Conservation (phyloP, 2,113 vertebrate species). For the Cyrtonyx montezumae region DNA sequence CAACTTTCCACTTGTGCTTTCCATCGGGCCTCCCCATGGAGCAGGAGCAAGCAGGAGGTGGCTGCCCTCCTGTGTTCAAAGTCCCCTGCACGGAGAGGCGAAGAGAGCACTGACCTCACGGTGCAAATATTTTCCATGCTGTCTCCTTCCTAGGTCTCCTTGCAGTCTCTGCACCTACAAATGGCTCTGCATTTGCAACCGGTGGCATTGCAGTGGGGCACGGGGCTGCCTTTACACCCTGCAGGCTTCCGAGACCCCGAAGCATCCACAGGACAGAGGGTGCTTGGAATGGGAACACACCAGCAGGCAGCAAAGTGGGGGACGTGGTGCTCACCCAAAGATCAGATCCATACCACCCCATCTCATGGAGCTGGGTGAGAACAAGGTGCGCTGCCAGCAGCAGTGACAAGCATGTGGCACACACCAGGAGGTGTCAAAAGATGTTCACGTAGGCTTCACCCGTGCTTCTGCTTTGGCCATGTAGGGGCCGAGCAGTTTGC, state of each 20-base stretch:
- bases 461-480: neutral
- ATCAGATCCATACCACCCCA: neutral
- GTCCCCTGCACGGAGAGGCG: slow-evolving; percentile 37
- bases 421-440: neutral
- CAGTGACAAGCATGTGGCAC: neutral
- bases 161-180: neutral
- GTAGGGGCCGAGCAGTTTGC: neutral
- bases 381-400: neutral
- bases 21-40: neutral
- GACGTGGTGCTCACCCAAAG: neutral
- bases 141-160: neutral
- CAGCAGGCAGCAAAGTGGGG: neutral
- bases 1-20: slow-evolving; percentile 17
- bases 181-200: neutral
- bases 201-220: neutral
- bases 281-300: neutral
- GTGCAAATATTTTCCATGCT: slow-evolving; percentile 53
- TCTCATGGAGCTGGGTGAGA: neutral
- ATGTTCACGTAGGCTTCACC: accelerated
- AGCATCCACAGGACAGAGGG: neutral
- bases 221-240: neutral
- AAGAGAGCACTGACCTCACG: slow-evolving; percentile 44
- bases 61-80: slow-evolving; percentile 55
- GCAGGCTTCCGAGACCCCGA: neutral
- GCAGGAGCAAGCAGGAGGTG: neutral